These are phyloP conservation scores for Brachypalpus laphriformis DNA, from an alignment of 2,888 invertebrate genomes.

Conservation along the genomic window DNA sequence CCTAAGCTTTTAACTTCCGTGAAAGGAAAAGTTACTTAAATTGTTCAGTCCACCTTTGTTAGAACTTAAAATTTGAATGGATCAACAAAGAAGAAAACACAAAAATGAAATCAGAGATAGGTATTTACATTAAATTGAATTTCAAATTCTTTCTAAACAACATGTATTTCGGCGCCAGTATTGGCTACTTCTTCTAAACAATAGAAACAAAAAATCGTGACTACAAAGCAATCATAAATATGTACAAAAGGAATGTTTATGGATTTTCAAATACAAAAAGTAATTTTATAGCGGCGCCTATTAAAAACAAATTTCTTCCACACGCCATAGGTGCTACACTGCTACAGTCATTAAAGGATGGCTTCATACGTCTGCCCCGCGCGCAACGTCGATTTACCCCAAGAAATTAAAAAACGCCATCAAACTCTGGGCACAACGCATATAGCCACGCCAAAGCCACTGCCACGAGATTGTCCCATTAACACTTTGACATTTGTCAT, in stretches of 20 bases:
- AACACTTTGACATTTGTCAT: slow-evolving; percentile 59
- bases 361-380: neutral
- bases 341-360: slow-evolving; percentile 28
- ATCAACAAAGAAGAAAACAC: too few relatives aligned
- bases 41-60: too few relatives aligned
- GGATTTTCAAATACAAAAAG: slow-evolving; percentile 38
- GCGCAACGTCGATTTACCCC: slow-evolving; percentile 1
- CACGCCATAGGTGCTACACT: neutral
- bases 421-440: slow-evolving; percentile 7
- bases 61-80: too few relatives aligned
- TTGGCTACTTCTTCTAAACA: neutral
- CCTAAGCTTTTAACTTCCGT: too few relatives aligned
- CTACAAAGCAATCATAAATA: slow-evolving; percentile 48
- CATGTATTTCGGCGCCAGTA: slow-evolving; percentile 32
- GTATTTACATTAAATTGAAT: too few relatives aligned
- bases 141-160: too few relatives aligned
- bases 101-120: too few relatives aligned
- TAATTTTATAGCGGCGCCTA: slow-evolving; percentile 60
- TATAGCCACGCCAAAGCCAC: neutral
- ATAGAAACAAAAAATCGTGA: slow-evolving; percentile 22
- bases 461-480: slow-evolving; percentile 57
- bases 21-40: too few relatives aligned
- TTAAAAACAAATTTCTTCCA: slow-evolving; percentile 47
- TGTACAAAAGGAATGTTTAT: slow-evolving; percentile 31
- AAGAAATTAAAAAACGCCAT: slow-evolving; percentile 51